Evolutionary conservation across 2,797 vertebrate genomes (phyloP), one percentile per base, ranked within the genome.

Genomic region (Spheniscus humboldti): DNA sequence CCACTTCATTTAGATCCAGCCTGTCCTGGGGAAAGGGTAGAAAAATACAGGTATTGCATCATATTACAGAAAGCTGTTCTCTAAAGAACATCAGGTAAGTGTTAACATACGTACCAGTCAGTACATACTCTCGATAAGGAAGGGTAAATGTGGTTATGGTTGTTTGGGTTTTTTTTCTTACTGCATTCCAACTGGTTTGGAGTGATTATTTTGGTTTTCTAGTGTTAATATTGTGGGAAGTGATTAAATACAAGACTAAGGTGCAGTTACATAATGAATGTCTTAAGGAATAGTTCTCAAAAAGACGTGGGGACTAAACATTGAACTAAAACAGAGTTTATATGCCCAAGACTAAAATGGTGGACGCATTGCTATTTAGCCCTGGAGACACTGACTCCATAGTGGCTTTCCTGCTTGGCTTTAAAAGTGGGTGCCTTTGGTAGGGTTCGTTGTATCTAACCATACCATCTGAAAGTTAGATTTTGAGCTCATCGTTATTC

Each of bases 51-150:
- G 81, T 92, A 75, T 92, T 0, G 2, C 84, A 75, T 92, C 75
- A 28, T 69, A 66, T 81, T 88, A 48, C 60, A 86, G 41, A 86
- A 88, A 91, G 15, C n/a, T 86, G 68, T 94, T 97, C 78, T 92
- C 41, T 93, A 93, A 89, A 94, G 84, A 95, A 69, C 85, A 66
- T 81, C 93, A 93, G 96, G 94, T 97, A 97, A 97, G 94, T 97
- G 84, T 75, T 93, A 31, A 80, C 16, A 62, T 93, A 83, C 91
- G 83, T 97, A 92, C 84, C 24, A 56, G 37, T 68, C 5, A 17
- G 72, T 95, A 69, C 81, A 82, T 94, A 90, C 41, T n/a, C 41
- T 73, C 2, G 1, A 33, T 83, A 72, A 95, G 85, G 68, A 87
- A 91, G 92, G 57, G 64, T 90, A 81, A 96, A 92, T 86, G 47